phyloP scores from a whole-genome alignment of 1,140 invertebrate genomes.

The Drosophila takahashii region DNA sequence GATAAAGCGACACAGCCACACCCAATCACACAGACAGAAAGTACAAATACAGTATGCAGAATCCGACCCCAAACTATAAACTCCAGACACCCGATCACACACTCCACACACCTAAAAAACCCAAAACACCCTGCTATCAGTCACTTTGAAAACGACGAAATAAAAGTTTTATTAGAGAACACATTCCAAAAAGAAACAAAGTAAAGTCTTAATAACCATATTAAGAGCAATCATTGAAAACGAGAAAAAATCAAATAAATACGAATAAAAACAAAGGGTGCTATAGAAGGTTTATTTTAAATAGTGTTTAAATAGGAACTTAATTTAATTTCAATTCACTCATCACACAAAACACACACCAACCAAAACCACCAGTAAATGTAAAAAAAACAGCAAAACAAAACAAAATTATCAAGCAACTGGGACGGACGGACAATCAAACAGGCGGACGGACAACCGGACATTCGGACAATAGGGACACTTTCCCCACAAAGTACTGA shows the following conservation, averaged over 20 bases:
- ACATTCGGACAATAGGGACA: constrained; percentile 11
- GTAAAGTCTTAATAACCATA: constrained; percentile 72
- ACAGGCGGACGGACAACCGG: constrained; percentile 13
- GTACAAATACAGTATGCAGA: constrained; percentile 75
- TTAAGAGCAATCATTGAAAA: constrained; percentile 45
- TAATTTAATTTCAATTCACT: constrained; percentile 60
- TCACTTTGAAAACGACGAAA: constrained; percentile 44
- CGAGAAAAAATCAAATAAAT: constrained; percentile 57
- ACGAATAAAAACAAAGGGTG: constrained; percentile 83
- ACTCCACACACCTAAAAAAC: constrained; percentile 3
- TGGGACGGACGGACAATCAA: constrained; percentile 34
- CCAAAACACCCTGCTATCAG: constrained; percentile 17
- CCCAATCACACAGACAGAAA: constrained; percentile 49
- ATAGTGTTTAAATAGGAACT: constrained; percentile 72
- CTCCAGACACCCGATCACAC: constrained; percentile 11
- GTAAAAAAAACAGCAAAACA: constrained; percentile 68
- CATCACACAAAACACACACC: constrained; percentile 51
- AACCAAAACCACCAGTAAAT: constrained; percentile 57
- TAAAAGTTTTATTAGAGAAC: constrained; percentile 75
- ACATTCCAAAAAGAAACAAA: constrained; percentile 82
- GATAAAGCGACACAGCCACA: constrained; percentile 46
- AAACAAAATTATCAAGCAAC: constrained; percentile 78
- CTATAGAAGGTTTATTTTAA: constrained; percentile 84
- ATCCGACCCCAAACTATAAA: constrained; percentile 36
- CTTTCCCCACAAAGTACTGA: constrained; percentile 61